phyloP scores from a whole-genome alignment of 2,888 invertebrate species.

The Leucania comma region DNA sequence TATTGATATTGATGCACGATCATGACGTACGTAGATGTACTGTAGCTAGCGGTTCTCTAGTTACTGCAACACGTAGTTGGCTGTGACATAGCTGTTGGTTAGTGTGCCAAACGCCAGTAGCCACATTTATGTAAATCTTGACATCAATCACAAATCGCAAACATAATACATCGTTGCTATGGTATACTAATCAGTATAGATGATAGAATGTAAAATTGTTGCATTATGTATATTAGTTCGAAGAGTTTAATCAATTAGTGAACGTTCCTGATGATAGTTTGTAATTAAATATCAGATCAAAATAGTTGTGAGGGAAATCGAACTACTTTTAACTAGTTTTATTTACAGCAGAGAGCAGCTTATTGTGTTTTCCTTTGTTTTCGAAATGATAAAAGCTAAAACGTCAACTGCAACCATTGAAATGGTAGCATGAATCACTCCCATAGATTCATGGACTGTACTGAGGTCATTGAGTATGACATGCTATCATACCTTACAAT shows the following conservation, averaged over 20 bases:
- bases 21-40: slow-evolving; percentile 44
- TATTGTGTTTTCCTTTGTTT: slow-evolving; percentile 51
- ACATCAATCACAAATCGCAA: slow-evolving; percentile 39
- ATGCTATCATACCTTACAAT: slow-evolving; percentile 22
- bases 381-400: slow-evolving; percentile 47
- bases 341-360: slow-evolving; percentile 67
- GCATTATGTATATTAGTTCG: slow-evolving; percentile 74
- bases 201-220: slow-evolving; percentile 68
- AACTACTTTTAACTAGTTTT: slow-evolving; percentile 65
- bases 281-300: slow-evolving; percentile 78
- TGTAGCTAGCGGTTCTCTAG: slow-evolving; percentile 38
- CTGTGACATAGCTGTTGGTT: slow-evolving; percentile 49
- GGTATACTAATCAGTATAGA: slow-evolving; percentile 62
- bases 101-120: slow-evolving; percentile 34
- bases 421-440: slow-evolving; percentile 1
- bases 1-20: slow-evolving; percentile 33
- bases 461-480: slow-evolving; percentile 22
- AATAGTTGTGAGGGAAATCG: slow-evolving; percentile 71
- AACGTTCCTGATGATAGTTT: slow-evolving; percentile 83
- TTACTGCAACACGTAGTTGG: slow-evolving; percentile 43
- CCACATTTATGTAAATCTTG: slow-evolving; percentile 43
- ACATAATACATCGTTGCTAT: slow-evolving; percentile 34
- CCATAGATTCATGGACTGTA: slow-evolving; percentile 5
- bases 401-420: slow-evolving; percentile 11
- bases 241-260: slow-evolving; percentile 75